These are phyloP conservation scores for Ciconia maguari DNA, from an alignment of 2,113 vertebrate genomes.

Conservation along the genomic window DNA sequence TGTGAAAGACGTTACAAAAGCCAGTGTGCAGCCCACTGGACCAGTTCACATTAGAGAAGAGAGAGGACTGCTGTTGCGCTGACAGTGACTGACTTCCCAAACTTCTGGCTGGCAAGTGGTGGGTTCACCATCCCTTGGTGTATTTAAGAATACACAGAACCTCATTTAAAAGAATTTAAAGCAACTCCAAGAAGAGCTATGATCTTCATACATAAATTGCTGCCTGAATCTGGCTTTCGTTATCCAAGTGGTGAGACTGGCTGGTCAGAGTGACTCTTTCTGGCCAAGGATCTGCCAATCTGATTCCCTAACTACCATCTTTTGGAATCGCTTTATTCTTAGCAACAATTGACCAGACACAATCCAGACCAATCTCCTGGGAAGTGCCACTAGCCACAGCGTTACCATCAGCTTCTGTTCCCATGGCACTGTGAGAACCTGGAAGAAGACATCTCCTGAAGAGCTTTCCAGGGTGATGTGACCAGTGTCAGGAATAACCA, in stretches of 20 bases:
- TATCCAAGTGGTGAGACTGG: background rate
- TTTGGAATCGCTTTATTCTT: background rate
- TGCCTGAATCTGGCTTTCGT: background rate
- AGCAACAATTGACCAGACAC: background rate
- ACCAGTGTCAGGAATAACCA: background rate
- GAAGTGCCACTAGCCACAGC: background rate
- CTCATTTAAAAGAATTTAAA: background rate
- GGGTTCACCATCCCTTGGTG: background rate
- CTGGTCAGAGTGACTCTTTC: background rate
- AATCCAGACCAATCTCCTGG: background rate
- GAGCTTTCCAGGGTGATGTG: background rate
- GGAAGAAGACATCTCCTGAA: background rate
- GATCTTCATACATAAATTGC: background rate
- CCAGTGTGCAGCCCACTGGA: background rate
- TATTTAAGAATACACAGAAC: background rate
- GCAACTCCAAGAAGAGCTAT: background rate
- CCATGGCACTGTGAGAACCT: background rate
- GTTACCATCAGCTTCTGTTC: background rate
- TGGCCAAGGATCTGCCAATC: background rate
- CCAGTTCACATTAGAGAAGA: background rate
- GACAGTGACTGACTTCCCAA: background rate
- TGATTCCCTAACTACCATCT: background rate
- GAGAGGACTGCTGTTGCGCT: background rate
- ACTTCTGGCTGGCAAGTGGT: background rate
- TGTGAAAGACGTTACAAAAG: background rate